Base-by-base conservation (phyloP, 92 coral and sea anemone genomes). In the Zoanthus sansibaricus region DNA sequence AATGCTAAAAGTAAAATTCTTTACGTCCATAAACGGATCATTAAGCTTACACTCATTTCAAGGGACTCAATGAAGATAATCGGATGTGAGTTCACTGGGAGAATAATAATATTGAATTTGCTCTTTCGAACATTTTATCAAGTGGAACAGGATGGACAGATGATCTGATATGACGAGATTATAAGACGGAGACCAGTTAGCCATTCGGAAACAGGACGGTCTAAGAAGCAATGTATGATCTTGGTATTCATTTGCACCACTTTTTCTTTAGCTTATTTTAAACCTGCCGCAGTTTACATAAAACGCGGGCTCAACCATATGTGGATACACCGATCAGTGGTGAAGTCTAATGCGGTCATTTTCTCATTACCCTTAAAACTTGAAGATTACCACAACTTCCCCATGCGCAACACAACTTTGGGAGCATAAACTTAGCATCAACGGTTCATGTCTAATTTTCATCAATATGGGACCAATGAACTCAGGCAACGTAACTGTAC, bases 401-500 rank as follows among this genome's bases (percentile, higher is more conserved):
- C 30, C 17, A 33, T 1, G 32, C 46, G 10, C 17, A 12, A 32
- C 31, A 20, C 45, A 76, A 5, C 42, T 48, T 62, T 21, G 21
- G 30, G 21, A 6, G 69, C 9, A 52, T 49, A 31, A 15, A 47
- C 79, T 21, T 51, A 9, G 62, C 37, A 32, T 7, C 11, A 52
- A 45, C 51, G 4, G 4, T 66, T 37, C 62, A 76, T 21, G 42
- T 47, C 9, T 42, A 25, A 76, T 76, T 62, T 52, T n/a, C 69
- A 76, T 4, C 66, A 20, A 33, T 12, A 25, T 62, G 11, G 75
- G 61, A 30, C 85, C 74, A 64, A 14, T 46, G 85, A 42, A 9
- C 79, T 92, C 88, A 96, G 10, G 98, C 98, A 56, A 95, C 92
- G 71, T 96, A 96, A 16, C 94, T 92, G 88, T 96, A 96, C 84